phyloP scores from a whole-genome alignment of 2,797 vertebrate species.

The Bradypus variegatus region DNA sequence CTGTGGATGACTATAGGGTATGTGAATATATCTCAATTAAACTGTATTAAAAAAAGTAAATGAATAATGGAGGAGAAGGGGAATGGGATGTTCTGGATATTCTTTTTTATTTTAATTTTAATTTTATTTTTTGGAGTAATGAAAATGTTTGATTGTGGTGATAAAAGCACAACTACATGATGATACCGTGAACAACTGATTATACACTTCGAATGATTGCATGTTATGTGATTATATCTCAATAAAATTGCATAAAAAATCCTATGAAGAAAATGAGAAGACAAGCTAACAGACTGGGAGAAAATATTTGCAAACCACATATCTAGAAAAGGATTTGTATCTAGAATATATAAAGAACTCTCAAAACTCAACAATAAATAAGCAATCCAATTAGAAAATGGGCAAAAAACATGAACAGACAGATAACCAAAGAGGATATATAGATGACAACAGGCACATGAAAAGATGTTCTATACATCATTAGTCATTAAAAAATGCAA shows the following conservation, averaged over 20 bases:
- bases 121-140: too few species aligned
- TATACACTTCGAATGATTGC: too few species aligned
- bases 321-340: background rate
- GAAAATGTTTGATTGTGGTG: too few species aligned
- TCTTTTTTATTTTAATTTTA: too few species aligned
- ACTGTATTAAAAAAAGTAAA: too few species aligned
- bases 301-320: background rate
- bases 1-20: too few species aligned
- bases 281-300: background rate
- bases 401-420: background rate
- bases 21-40: too few species aligned
- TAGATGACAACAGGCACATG: background rate
- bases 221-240: too few species aligned
- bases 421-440: background rate
- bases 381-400: background rate
- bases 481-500: slow-evolving; percentile 27
- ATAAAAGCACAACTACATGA: too few species aligned
- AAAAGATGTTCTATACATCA: background rate
- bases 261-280: background rate
- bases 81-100: too few species aligned
- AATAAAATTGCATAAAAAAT: background rate
- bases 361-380: background rate
- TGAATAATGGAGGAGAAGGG: too few species aligned
- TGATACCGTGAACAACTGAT: too few species aligned
- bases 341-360: background rate